Base-by-base conservation (phyloP, 2,888 invertebrate genomes). In the Operophtera brumata region DNA sequence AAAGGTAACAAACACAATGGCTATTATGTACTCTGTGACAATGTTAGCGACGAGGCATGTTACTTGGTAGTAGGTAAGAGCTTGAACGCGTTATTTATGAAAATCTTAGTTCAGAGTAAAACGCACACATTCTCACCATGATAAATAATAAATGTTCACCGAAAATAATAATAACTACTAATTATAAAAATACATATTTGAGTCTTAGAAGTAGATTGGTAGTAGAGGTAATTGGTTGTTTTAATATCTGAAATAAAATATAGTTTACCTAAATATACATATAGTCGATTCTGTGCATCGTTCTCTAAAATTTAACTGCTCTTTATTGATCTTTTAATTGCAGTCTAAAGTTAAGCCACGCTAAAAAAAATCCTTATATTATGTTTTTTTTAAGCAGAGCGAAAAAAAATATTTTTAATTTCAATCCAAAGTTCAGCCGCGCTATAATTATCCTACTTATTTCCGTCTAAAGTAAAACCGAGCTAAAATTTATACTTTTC, bases 241-340 rank as follows among this genome's bases (percentile, higher is more conserved):
- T 75, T 86, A 86, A 78, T 77, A 88, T 88, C 88, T 88, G 88
- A 86, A 88, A 88, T 83, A 66, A 81, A 70, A 81, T 76, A 77
- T 65, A 57, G 58, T 59, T 47, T 52, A 61, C 44, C 50, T 45
- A 46, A 10, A 53, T 64, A 57, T 40, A 45, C 49, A 30, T 26
- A n/a, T 4, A 20, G 20, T 20, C 2, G 4, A 20, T 20, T 20
- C 20, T 20, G 20, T 20, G 20, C 20, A 20, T 20, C 20, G 4
- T 20, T 20, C 20, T 20, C 20, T 20, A 20, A 20, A 3, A 20
- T 20, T 3, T 20, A n/a, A 20, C 20, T 4, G 20, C 20, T 2
- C 20, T 20, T 3, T 4, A 20, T 3, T 20, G 2, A 20, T 20
- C 20, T 20, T 20, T 20, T 20, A 2, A 20, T 20, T 20, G 2